Conservation (phyloP, 1,140 invertebrate species). For the Drosophila parvula region DNA sequence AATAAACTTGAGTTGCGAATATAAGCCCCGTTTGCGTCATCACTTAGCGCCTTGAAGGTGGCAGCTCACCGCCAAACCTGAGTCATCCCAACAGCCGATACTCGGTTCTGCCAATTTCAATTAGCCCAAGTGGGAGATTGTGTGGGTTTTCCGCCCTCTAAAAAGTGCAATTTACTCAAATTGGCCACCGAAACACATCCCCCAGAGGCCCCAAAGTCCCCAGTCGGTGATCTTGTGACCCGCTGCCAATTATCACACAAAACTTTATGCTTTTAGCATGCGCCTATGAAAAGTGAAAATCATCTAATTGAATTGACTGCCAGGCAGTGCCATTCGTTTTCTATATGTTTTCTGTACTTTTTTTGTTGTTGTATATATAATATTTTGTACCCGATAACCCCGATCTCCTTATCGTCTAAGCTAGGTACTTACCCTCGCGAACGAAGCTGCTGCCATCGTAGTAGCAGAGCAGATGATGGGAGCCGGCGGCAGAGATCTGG, state of each 20-base stretch:
- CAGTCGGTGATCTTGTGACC: constrained; percentile 48
- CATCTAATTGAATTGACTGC: constrained; percentile 46
- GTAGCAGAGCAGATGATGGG: constrained; percentile 88
- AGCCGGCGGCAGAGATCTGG: constrained; percentile 65
- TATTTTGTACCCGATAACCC: constrained; percentile 34
- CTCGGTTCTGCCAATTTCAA: constrained; percentile 44
- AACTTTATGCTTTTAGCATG: constrained; percentile 42
- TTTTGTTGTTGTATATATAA: no score
- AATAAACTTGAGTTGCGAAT: constrained; percentile 9
- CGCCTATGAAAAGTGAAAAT: constrained; percentile 65
- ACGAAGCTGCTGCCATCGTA: constrained; percentile 88
- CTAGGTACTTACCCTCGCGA: constrained; percentile 86
- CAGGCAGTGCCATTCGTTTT: not conserved
- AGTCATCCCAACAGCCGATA: constrained; percentile 32
- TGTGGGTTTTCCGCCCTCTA: constrained; percentile 15
- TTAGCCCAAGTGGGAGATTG: constrained; percentile 31
- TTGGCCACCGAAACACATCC: constrained; percentile 11
- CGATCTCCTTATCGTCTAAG: constrained; percentile 22
- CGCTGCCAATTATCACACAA: constrained; percentile 31
- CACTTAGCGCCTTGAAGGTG: constrained; percentile 53
- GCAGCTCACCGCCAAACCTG: constrained; percentile 18
- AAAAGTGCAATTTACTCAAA: constrained; percentile 34
- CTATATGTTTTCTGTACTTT: not conserved
- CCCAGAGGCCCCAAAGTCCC: not conserved
- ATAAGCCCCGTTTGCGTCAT: constrained; percentile 33